Base-by-base conservation (phyloP, 2,113 vertebrate species). In the Toxotes chatareus region DNA sequence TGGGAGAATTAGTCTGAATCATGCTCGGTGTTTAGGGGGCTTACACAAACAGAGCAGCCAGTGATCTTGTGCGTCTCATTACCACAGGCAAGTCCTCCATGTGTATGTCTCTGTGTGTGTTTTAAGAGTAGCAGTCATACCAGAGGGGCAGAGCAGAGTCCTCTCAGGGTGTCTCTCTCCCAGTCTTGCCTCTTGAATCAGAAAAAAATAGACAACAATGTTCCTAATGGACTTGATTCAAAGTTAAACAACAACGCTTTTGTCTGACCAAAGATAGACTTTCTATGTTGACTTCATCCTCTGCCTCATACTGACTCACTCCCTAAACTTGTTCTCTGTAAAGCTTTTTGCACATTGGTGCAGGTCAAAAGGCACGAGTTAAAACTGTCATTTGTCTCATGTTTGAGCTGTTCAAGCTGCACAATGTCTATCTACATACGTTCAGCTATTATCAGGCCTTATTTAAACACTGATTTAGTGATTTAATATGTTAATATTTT, bases 1-100 rank as follows among this genome's bases (percentile, higher is more conserved):
- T 95, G 93, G 94, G 95, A 93, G 94, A 94, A 89, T 89, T 89
- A 89, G 93, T 91, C 90, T 95, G 94, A 95, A 92, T 95, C 94
- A 95, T 88, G 86, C 90, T 90, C 69, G 62, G 92, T 92, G 93
- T 94, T 94, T 90, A 86, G 91, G 92, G 92, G 93, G 92, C 88
- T 93, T 91, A 87, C 85, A 88, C 91, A 93, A 92, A 93, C 85
- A 91, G 68, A 93, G 76, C 90, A 89, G 80, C 76, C 80, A 81
- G 87, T 88, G 92, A 94, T 93, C 87, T 82, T 82, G 85, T 82
- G 80, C 86, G 89, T 93, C 83, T 91, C 84, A 82, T 83, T 84
- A 88, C 89, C 68, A 86, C 65, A 70, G 73, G 78, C 74, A 60
- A 84, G 85, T 83, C 73, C 79, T 89, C 79, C 12, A 27, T 78